These are phyloP conservation scores for Odocoileus hemionus DNA, from an alignment of 2,113 vertebrate species.

Conservation along the genomic window DNA sequence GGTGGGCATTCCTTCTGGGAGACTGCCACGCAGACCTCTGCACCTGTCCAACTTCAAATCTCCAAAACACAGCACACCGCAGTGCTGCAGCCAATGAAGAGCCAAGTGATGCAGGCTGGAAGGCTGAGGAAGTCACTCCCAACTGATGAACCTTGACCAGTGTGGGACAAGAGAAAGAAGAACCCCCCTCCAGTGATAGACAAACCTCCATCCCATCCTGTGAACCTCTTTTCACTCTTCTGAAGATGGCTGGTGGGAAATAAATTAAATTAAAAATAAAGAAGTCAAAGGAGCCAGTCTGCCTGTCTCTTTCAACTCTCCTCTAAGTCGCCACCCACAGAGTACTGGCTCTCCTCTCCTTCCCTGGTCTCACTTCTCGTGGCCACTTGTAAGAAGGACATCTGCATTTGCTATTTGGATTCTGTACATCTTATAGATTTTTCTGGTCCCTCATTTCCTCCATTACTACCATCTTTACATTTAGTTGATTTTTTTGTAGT, in stretches of 20 bases:
- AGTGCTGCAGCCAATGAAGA: not conserved
- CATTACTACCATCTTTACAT: not conserved
- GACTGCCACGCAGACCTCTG: not conserved
- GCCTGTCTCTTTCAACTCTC: not conserved
- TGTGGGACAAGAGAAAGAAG: not conserved
- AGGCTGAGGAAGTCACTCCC: not conserved
- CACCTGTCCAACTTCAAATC: not conserved
- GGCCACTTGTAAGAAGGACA: not conserved
- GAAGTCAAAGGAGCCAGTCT: not conserved
- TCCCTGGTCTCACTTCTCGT: not conserved
- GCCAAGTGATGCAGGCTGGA: too few relatives aligned
- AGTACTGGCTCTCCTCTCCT: too few relatives aligned
- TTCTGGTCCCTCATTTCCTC: not conserved
- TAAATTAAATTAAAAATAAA: not conserved
- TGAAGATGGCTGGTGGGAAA: not conserved
- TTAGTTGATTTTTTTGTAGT: not conserved
- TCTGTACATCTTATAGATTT: not conserved
- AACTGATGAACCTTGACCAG: not conserved
- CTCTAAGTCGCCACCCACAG: not conserved
- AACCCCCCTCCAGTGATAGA: not conserved
- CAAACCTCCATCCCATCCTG: accelerated
- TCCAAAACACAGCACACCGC: not conserved
- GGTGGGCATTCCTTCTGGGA: not conserved
- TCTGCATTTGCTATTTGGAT: not conserved
- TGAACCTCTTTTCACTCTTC: not conserved